Evolutionary conservation across 2,113 vertebrate genomes (phyloP).

Genomic region (Solenodon paradoxus): DNA sequence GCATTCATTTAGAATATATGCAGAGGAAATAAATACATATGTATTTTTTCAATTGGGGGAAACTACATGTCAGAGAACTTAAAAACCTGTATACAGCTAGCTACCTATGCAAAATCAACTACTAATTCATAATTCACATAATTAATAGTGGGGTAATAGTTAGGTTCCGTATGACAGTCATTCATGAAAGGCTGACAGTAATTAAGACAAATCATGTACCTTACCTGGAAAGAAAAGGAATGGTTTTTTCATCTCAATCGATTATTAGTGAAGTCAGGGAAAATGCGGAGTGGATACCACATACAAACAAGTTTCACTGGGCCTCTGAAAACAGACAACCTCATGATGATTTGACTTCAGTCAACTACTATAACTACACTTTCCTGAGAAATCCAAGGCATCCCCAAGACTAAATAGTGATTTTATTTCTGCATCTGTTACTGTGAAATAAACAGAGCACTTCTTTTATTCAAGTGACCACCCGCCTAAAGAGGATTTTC

Average conservation of each 20-base stretch:
- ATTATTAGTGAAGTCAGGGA: slow-evolving; percentile 27
- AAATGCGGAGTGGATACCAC: neutral
- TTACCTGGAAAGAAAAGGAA: neutral
- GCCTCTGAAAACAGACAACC: neutral
- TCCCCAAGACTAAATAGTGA: neutral
- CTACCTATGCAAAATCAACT: neutral
- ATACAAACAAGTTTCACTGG: neutral
- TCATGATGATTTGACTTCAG: neutral
- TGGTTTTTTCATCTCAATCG: neutral
- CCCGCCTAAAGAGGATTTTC: neutral
- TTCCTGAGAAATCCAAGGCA: neutral
- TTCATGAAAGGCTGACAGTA: neutral
- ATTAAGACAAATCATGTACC: slow-evolving; percentile 43
- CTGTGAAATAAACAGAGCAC: neutral
- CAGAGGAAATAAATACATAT: neutral
- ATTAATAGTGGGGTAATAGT: neutral
- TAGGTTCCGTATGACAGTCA: neutral
- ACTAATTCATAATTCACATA: neutral
- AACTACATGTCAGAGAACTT: neutral
- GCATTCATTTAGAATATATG: neutral
- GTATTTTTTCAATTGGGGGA: neutral
- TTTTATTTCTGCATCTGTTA: neutral
- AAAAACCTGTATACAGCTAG: neutral
- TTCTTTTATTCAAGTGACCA: neutral
- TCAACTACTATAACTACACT: neutral